A percentile compares a stretch with the other conserved stretches of the same genome.
Conservation (phyloP, 2,797 vertebrate species). For the Sitta carolinensis region DNA sequence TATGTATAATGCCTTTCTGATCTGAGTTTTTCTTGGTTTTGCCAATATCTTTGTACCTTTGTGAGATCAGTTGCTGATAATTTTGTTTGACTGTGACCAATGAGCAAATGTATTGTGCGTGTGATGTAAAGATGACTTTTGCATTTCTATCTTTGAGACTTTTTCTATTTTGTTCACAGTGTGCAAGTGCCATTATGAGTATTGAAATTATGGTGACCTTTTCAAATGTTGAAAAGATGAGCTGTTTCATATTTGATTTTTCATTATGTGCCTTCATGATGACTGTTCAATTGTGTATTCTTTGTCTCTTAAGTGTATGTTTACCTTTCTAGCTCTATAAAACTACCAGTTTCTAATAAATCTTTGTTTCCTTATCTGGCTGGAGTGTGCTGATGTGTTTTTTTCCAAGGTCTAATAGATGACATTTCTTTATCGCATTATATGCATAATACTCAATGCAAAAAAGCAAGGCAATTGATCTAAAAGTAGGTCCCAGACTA, state of each 20-base stretch:
- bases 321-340: constrained; percentile 42
- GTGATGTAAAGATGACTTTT: not conserved
- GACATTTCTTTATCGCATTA: not conserved
- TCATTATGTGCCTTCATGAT: constrained; percentile 42
- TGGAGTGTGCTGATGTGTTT: not conserved
- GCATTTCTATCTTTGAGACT: not conserved
- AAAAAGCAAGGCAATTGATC: not conserved
- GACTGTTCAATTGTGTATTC: constrained; percentile 1
- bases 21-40: not conserved
- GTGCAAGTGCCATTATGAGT: constrained; percentile 44
- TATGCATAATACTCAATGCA: not conserved
- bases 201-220: not conserved
- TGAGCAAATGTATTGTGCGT: not conserved
- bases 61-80: not conserved
- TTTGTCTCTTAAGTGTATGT: constrained; percentile 18
- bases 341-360: constrained; percentile 66
- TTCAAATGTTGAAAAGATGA: not conserved
- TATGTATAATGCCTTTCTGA: not conserved
- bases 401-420: not conserved
- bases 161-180: not conserved
- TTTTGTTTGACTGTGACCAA: constrained; percentile 31
- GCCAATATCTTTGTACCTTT: not conserved
- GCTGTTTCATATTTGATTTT: not conserved
- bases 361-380: constrained; percentile 31
- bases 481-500: not conserved